Conservation (phyloP, 2,113 vertebrate genomes). For the Nibea coibor region DNA sequence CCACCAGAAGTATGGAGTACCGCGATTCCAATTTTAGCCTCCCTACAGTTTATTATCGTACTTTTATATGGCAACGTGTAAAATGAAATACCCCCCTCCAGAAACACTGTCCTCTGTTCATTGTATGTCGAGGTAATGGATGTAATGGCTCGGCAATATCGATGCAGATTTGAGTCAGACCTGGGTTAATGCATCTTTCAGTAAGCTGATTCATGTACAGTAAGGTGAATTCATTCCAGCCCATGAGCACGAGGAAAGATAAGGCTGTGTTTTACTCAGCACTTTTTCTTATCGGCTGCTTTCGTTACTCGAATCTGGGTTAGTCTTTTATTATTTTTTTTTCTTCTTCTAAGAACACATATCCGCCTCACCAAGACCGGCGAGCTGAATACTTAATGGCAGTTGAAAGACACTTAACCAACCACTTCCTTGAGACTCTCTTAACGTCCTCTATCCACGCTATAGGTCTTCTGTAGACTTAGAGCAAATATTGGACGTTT, state of each 20-base stretch:
- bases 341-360: conserved; percentile 23
- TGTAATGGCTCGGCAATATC: conserved; percentile 1
- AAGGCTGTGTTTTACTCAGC: conserved; percentile 66
- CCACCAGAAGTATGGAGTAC: not conserved
- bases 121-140: conserved; percentile 13
- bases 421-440: conserved; percentile 18
- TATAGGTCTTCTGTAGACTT: conserved; percentile 4
- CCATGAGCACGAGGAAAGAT: conserved; percentile 37
- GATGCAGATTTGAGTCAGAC: conserved; percentile 26
- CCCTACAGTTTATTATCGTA: not conserved
- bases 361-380: not conserved
- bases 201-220: conserved; percentile 46
- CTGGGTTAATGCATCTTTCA: conserved; percentile 40
- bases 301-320: conserved; percentile 50
- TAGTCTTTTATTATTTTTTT: conserved; percentile 28
- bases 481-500: conserved; percentile 26
- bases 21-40: not conserved
- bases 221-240: conserved; percentile 48
- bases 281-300: conserved; percentile 60
- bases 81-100: not conserved
- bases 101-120: not conserved
- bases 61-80: not conserved
- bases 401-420: conserved; percentile 43
- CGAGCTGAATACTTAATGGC: conserved; percentile 37
- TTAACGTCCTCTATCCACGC: conserved; percentile 15